These are phyloP conservation scores for Chydorus sphaericus DNA, from an alignment of 2,888 invertebrate species.

Conservation along the genomic window DNA sequence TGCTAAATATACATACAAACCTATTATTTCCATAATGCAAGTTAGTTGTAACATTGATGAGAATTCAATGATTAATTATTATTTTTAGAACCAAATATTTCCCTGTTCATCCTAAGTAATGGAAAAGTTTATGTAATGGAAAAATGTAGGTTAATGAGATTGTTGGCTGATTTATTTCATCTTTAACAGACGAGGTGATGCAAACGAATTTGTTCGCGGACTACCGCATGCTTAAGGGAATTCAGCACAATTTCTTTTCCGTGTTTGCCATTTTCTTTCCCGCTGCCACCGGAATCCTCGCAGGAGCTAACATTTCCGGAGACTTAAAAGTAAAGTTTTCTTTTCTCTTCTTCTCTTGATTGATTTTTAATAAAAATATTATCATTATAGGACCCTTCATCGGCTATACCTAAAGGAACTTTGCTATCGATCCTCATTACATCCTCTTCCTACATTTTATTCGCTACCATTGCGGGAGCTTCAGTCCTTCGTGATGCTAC, in stretches of 20 bases:
- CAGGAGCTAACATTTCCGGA: slow-evolving; percentile 43
- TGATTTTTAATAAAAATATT: neutral
- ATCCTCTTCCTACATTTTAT: slow-evolving; percentile 35
- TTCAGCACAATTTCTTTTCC: slow-evolving; percentile 35
- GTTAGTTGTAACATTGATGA: too few relatives aligned
- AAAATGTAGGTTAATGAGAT: too few relatives aligned
- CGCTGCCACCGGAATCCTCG: slow-evolving; percentile 41
- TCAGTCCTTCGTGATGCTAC: slow-evolving; percentile 26
- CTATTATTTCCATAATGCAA: too few relatives aligned
- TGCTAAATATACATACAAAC: too few relatives aligned
- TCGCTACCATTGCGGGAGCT: slow-evolving; percentile 33
- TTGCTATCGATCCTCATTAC: slow-evolving; percentile 38
- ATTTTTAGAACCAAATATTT: too few relatives aligned
- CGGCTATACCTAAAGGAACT: slow-evolving; percentile 36
- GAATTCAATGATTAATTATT: neutral
- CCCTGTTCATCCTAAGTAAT: too few relatives aligned
- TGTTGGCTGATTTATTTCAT: too few relatives aligned
- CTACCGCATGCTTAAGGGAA: slow-evolving; percentile 23
- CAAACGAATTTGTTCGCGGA: slow-evolving; percentile 22
- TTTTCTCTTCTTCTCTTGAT: too few relatives aligned
- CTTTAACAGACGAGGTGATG: slow-evolving; percentile 19
- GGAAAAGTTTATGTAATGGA: too few relatives aligned
- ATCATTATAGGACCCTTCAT: slow-evolving; percentile 23
- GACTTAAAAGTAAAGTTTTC: slow-evolving; percentile 38
- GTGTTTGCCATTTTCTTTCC: slow-evolving; percentile 44